phyloP scores from a whole-genome alignment of 2,113 vertebrate genomes.

The Zosterops lateralis region DNA sequence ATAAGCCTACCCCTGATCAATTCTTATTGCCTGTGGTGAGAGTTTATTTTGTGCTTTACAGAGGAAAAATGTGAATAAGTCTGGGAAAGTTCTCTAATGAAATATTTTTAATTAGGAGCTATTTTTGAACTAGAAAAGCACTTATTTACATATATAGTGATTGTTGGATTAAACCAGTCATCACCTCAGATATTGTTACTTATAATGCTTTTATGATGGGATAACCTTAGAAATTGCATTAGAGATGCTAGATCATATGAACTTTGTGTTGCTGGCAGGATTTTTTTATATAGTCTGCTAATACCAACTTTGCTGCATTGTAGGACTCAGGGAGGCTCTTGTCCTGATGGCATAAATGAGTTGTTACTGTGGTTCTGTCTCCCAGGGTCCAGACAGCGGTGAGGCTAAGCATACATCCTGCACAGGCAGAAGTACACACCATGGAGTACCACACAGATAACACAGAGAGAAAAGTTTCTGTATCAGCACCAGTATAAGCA shows the following conservation, averaged over 20 bases:
- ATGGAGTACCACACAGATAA: background rate
- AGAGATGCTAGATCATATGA: background rate
- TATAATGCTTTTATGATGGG: background rate
- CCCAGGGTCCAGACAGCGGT: background rate
- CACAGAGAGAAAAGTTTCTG: background rate
- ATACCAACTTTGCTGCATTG: background rate
- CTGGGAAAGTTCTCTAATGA: background rate
- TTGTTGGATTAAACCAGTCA: background rate
- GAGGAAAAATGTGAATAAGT: background rate
- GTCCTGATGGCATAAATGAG: background rate
- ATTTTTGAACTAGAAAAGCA: background rate
- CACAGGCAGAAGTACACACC: background rate
- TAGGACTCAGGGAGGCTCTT: background rate
- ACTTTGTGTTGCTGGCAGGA: background rate
- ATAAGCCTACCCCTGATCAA: background rate
- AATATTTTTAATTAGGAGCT: background rate
- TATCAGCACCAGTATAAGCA: background rate
- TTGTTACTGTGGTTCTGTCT: background rate
- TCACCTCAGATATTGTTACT: background rate
- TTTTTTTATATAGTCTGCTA: background rate
- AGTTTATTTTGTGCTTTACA: background rate
- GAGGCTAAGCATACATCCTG: background rate
- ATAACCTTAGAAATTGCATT: background rate
- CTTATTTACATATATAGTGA: background rate
- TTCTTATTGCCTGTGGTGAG: background rate